Evolutionary conservation across 2,113 vertebrate species (phyloP).

Genomic region (Burhinus oedicnemus): DNA sequence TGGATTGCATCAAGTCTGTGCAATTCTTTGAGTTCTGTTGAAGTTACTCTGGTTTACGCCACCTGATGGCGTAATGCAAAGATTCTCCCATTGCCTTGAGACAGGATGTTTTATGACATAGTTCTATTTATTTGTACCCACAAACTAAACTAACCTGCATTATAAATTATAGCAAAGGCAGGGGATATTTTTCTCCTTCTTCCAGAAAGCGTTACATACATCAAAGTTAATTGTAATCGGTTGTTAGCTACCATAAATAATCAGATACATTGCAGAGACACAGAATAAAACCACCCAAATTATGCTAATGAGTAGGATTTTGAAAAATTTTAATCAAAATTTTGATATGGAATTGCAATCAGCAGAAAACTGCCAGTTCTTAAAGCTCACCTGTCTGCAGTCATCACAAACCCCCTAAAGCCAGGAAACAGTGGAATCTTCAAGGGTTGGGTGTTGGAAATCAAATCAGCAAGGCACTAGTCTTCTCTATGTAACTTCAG

Average conservation of each 20-base stretch:
- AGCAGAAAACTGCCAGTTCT: constrained; percentile 38
- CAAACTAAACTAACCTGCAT: constrained; percentile 49
- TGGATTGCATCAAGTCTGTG: not conserved
- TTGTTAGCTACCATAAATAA: constrained; percentile 71
- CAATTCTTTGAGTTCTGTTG: not conserved
- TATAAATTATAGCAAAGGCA: constrained; percentile 49
- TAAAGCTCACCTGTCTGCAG: not conserved
- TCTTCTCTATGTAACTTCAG: not conserved
- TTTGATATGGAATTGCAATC: constrained; percentile 49
- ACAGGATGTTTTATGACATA: constrained; percentile 31
- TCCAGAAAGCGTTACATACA: constrained; percentile 61
- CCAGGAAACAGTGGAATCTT: not conserved
- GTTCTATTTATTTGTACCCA: constrained; percentile 58
- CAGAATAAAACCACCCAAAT: constrained; percentile 65
- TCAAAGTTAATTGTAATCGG: constrained; percentile 69
- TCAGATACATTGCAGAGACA: constrained; percentile 54
- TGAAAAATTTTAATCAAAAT: constrained; percentile 61
- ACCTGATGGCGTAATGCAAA: not conserved
- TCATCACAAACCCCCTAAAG: not conserved
- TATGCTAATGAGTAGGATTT: constrained; percentile 64
- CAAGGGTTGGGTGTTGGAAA: not conserved
- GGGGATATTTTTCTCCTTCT: not conserved
- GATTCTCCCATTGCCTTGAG: not conserved
- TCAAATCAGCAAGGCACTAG: not conserved
- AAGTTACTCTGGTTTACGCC: not conserved